Percentiles rank a stretch among this genome's conserved stretches.
These are phyloP conservation scores for Megalonaias nervosa DNA, from an alignment of 1,140 invertebrate species.

Conservation along the genomic window DNA sequence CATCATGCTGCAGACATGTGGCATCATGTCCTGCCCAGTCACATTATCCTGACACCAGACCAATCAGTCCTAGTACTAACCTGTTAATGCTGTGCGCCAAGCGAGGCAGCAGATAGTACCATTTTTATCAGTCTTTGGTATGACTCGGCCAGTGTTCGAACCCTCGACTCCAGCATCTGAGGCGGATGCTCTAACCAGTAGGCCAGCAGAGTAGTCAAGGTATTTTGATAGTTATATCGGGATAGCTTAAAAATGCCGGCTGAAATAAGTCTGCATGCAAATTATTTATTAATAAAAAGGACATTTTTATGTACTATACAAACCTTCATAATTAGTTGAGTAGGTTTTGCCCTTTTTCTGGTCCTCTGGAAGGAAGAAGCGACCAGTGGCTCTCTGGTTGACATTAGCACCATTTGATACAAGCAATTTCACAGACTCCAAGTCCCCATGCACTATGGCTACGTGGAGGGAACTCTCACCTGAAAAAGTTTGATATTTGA, in stretches of 20 bases:
- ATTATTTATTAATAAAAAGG: neutral
- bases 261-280: neutral
- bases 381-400: slow-evolving; percentile 91
- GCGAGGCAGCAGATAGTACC: too few species aligned
- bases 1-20: too few species aligned
- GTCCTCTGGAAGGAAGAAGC: slow-evolving; percentile 88
- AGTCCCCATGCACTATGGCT: slow-evolving; percentile 96
- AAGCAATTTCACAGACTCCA: slow-evolving; percentile 94
- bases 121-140: too few species aligned
- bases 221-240: too few species aligned
- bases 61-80: too few species aligned
- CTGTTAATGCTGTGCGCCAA: too few species aligned
- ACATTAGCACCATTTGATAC: slow-evolving; percentile 93
- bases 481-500: slow-evolving; percentile 36
- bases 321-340: slow-evolving; percentile 91
- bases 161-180: too few species aligned
- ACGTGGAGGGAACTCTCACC: slow-evolving; percentile 95
- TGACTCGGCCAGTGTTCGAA: too few species aligned
- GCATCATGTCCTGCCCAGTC: too few species aligned
- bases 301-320: slow-evolving; percentile 7
- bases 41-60: too few species aligned
- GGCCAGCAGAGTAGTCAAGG: too few species aligned
- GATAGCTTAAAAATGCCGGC: neutral
- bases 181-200: too few species aligned
- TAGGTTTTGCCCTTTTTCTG: slow-evolving; percentile 82